Conservation (phyloP, 2,113 vertebrate species). For the Lucifuga dentata region DNA sequence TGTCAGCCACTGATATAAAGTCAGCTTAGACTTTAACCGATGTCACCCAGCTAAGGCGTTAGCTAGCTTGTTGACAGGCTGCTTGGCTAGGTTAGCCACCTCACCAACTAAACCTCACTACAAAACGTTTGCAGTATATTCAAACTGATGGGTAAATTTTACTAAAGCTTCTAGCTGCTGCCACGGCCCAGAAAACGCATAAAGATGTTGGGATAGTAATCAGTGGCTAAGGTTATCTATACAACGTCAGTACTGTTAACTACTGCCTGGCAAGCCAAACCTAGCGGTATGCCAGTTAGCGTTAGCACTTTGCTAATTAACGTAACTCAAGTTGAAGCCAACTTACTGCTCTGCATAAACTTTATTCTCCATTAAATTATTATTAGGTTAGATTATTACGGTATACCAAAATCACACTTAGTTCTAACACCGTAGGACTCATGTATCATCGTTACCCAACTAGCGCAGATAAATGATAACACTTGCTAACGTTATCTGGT, state of each 20-base stretch:
- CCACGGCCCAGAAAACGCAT: no score
- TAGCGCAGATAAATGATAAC: no score
- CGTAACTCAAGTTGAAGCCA: not conserved
- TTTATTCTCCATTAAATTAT: not conserved
- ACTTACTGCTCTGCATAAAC: not conserved
- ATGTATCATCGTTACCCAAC: no score
- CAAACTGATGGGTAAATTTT: not conserved
- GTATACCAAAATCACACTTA: no score
- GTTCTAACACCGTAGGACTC: no score
- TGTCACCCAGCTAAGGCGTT: constrained; percentile 9
- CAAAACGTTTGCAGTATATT: not conserved
- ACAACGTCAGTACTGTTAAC: constrained; percentile 19
- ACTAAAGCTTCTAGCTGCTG: accelerated
- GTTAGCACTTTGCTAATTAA: constrained; percentile 29
- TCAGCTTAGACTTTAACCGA: constrained; percentile 41
- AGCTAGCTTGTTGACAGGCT: constrained; percentile 41
- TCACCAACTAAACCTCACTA: not conserved
- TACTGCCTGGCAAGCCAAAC: constrained; percentile 14
- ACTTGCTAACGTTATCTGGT: no score
- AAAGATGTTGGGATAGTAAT: no score
- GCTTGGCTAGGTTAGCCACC: constrained; percentile 13
- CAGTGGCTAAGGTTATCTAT: constrained; percentile 25
- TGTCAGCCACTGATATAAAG: not conserved
- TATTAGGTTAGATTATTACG: no score
- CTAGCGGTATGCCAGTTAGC: constrained; percentile 48